phyloP scores from a whole-genome alignment of 2,888 invertebrate species.

The Desoria tigrina region DNA sequence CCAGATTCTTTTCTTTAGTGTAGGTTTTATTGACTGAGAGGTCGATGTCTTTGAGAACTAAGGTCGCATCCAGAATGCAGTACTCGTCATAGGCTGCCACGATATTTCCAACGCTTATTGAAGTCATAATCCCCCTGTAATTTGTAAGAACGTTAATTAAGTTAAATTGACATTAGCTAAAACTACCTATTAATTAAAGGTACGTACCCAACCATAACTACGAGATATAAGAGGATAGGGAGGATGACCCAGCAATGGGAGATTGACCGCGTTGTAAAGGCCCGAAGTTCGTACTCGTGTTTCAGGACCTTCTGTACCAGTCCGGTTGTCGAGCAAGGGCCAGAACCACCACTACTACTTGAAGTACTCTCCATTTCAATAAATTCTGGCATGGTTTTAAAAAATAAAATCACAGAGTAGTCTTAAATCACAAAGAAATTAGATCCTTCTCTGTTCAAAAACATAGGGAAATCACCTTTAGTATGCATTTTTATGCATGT shows the following conservation, averaged over 20 bases:
- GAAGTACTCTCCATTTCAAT: conserved; percentile 18
- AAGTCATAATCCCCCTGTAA: conserved; percentile 25
- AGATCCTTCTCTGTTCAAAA: too few species aligned
- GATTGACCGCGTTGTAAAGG: conserved; percentile 21
- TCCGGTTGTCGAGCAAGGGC: not conserved
- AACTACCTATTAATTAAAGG: too few species aligned
- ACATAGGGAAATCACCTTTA: too few species aligned
- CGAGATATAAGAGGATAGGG: conserved; percentile 27
- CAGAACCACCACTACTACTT: not conserved
- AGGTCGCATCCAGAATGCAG: conserved; percentile 30
- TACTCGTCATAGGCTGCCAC: conserved; percentile 25
- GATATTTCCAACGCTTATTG: conserved; percentile 28
- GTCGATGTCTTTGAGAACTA: conserved; percentile 23
- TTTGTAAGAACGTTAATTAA: too few species aligned
- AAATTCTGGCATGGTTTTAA: not conserved
- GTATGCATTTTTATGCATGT: too few species aligned
- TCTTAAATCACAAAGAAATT: too few species aligned
- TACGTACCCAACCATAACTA: conserved; percentile 29
- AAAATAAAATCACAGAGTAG: too few species aligned
- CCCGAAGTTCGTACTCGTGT: conserved; percentile 21
- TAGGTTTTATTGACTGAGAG: conserved; percentile 7
- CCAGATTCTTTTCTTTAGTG: not conserved
- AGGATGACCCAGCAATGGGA: conserved; percentile 32
- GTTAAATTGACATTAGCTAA: too few species aligned
- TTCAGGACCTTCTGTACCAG: conserved; percentile 20